Evolutionary conservation across 2,888 invertebrate genomes (phyloP).

Genomic region (Epicampocera succincta): DNA sequence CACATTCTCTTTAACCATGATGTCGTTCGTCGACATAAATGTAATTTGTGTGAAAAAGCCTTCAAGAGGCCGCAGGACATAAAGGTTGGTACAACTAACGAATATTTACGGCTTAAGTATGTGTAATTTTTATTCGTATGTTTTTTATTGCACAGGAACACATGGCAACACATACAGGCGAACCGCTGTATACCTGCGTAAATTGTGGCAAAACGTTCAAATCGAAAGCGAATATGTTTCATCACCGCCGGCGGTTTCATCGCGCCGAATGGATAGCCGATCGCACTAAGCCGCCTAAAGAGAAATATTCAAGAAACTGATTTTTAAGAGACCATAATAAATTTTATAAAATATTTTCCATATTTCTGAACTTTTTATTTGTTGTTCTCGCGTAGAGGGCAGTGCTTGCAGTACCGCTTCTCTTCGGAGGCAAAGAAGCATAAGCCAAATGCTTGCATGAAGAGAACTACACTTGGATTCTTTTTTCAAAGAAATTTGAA

Average conservation of each 20-base stretch:
- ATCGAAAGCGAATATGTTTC: constrained; percentile 78
- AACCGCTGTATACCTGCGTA: constrained; percentile 77
- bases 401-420: no score
- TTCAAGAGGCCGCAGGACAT: constrained; percentile 75
- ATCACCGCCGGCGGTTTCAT: constrained; percentile 78
- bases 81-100: constrained; percentile 40
- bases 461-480: no score
- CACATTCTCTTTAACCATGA: constrained; percentile 78
- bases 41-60: constrained; percentile 79
- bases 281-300: constrained; percentile 62
- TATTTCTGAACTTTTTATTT: no score
- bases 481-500: no score
- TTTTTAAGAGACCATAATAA: not conserved
- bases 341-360: no score
- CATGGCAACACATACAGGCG: constrained; percentile 78
- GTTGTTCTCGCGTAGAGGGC: no score
- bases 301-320: constrained; percentile 60
- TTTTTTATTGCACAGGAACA: constrained; percentile 75
- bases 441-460: no score
- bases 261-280: constrained; percentile 78
- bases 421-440: no score
- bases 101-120: not conserved
- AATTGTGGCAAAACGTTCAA: constrained; percentile 78
- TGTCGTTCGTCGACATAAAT: constrained; percentile 77
- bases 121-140: not conserved